Conservation (phyloP, 2,797 vertebrate species). For the Columba guinea region DNA sequence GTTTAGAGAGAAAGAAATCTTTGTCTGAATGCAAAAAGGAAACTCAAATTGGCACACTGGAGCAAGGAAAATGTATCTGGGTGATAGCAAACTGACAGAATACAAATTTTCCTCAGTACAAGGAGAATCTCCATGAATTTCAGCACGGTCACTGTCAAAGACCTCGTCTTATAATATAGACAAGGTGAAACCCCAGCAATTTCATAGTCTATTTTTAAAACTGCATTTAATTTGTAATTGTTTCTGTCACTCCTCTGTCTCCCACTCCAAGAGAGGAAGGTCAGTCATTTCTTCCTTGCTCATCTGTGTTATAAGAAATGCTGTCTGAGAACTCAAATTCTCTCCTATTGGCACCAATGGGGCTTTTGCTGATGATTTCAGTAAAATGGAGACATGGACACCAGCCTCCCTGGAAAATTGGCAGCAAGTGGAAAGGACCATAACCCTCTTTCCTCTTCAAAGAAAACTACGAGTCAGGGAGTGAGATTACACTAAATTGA, state of each 20-base stretch:
- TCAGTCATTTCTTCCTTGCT: not conserved
- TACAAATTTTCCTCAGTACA: not conserved
- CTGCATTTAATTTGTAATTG: not conserved
- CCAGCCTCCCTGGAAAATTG: not conserved
- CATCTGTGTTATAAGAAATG: not conserved
- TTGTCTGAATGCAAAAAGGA: slow-evolving; percentile 50
- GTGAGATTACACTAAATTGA: not conserved
- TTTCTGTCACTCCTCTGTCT: not conserved
- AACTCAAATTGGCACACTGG: slow-evolving; percentile 45
- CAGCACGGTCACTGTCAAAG: not conserved
- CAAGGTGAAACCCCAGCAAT: not conserved
- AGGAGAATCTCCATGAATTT: not conserved
- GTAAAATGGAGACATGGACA: not conserved
- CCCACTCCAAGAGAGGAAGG: not conserved
- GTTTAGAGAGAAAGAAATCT: slow-evolving; percentile 62
- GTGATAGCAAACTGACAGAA: not conserved
- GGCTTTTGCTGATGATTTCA: not conserved
- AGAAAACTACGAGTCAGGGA: not conserved
- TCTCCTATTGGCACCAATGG: not conserved
- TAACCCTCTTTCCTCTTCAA: not conserved
- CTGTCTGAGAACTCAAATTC: not conserved
- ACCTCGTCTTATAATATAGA: not conserved
- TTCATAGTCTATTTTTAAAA: not conserved
- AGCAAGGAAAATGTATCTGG: slow-evolving; percentile 60
- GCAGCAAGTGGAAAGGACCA: not conserved